Evolutionary conservation across 2,113 vertebrate species (phyloP).

Genomic region (Mionectes macconnelli): DNA sequence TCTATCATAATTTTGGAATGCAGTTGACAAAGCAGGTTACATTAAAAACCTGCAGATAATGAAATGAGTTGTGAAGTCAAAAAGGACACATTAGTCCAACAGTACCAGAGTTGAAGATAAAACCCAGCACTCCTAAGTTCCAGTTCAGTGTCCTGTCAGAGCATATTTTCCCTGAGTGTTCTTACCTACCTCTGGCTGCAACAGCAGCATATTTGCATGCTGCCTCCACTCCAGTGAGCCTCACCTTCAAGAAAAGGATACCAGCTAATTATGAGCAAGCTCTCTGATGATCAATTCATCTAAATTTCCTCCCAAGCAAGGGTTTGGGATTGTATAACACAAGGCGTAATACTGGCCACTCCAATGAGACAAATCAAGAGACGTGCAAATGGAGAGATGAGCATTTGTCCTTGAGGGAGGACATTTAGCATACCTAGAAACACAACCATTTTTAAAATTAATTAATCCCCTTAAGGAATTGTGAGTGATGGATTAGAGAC

Average conservation of each 20-base stretch:
- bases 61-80: background rate
- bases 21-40: background rate
- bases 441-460: conserved; percentile 67
- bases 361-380: background rate
- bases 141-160: background rate
- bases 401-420: conserved; percentile 64
- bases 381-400: conserved; percentile 30
- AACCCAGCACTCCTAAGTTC: background rate
- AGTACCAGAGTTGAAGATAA: background rate
- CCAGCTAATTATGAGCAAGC: background rate
- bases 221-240: background rate
- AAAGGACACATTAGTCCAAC: background rate
- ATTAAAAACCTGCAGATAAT: background rate
- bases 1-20: background rate
- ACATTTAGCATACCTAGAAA: conserved; percentile 55
- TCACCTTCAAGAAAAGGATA: conserved; percentile 42
- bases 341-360: background rate
- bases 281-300: conserved; percentile 1
- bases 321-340: background rate
- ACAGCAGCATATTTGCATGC: background rate
- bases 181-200: background rate
- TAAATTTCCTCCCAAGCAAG: background rate
- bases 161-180: background rate
- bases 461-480: conserved; percentile 67
- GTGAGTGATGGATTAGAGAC: conserved; percentile 70